Evolutionary conservation across 2,888 invertebrate species (phyloP).

Genomic region (Brachyopa scutellaris): DNA sequence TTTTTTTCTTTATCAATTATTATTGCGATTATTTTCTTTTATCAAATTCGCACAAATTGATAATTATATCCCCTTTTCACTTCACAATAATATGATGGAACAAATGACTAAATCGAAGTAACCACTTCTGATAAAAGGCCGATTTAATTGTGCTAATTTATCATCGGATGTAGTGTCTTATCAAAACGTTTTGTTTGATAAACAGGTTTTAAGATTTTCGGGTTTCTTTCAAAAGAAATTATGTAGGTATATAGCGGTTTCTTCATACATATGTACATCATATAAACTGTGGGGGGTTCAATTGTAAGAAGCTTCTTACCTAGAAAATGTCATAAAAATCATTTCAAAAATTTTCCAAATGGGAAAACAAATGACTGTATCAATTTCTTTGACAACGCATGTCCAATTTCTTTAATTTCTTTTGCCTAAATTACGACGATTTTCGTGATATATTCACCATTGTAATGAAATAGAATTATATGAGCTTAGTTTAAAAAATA

Average conservation of each 20-base stretch:
- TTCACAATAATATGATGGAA: not conserved
- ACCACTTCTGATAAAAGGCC: slow-evolving; percentile 3
- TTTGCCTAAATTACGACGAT: not conserved
- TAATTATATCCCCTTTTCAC: not conserved
- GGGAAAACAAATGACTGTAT: not conserved
- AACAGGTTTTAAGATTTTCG: not conserved
- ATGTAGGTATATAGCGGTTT: not conserved
- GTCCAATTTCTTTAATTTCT: too few relatives aligned
- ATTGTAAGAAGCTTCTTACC: too few relatives aligned
- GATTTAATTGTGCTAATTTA: slow-evolving; percentile 1
- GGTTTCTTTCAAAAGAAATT: not conserved
- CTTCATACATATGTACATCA: too few relatives aligned
- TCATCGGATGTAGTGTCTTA: slow-evolving; percentile 1
- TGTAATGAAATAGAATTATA: not conserved
- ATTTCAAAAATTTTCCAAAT: too few relatives aligned
- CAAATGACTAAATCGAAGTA: not conserved
- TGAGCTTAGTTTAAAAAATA: not conserved
- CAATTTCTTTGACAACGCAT: not conserved
- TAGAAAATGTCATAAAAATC: too few relatives aligned
- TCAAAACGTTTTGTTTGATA: not conserved
- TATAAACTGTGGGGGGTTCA: too few relatives aligned
- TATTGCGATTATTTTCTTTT: slow-evolving; percentile 1
- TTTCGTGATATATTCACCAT: not conserved
- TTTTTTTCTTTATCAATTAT: slow-evolving; percentile 6
- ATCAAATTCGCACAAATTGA: not conserved